phyloP scores from a whole-genome alignment of 2,888 invertebrate genomes.

The Scotopteryx bipunctaria region DNA sequence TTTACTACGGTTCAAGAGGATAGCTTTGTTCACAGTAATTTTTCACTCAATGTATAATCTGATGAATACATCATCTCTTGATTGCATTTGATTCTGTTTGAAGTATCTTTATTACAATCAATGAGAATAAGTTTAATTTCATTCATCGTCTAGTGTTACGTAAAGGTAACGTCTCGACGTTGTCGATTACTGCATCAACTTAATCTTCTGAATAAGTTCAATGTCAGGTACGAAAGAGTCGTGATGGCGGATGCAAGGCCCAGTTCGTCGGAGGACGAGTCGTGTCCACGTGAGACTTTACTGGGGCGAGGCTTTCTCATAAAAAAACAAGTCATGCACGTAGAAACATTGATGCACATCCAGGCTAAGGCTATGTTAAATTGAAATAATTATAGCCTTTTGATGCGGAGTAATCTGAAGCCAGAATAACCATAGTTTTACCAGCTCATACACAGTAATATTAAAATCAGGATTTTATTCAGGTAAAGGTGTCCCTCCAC shows the following conservation, averaged over 20 bases:
- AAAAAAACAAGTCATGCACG: constrained; percentile 65
- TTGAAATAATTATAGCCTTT: no score
- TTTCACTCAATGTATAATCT: constrained; percentile 1
- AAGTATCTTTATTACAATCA: no score
- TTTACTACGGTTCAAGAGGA: constrained; percentile 1
- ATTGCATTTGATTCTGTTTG: neutral
- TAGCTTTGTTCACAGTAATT: constrained; percentile 10
- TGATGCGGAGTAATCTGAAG: no score
- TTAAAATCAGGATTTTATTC: no score
- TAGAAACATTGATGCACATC: constrained; percentile 57
- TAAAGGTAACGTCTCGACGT: constrained; percentile 5
- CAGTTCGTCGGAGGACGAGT: constrained; percentile 45
- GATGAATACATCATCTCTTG: neutral
- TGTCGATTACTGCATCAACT: constrained; percentile 38
- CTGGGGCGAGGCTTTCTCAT: constrained; percentile 59
- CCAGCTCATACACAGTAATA: no score
- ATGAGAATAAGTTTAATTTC: neutral
- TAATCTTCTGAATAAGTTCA: constrained; percentile 49
- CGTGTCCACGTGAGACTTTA: constrained; percentile 45
- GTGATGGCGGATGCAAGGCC: constrained; percentile 24
- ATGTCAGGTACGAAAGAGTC: constrained; percentile 51
- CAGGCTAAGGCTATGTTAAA: constrained; percentile 59
- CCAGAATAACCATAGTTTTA: no score
- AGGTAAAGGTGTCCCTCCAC: no score
- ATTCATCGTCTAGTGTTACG: no score